These are phyloP conservation scores for Thomomys bottae DNA, from an alignment of 2,113 vertebrate genomes.

Conservation along the genomic window DNA sequence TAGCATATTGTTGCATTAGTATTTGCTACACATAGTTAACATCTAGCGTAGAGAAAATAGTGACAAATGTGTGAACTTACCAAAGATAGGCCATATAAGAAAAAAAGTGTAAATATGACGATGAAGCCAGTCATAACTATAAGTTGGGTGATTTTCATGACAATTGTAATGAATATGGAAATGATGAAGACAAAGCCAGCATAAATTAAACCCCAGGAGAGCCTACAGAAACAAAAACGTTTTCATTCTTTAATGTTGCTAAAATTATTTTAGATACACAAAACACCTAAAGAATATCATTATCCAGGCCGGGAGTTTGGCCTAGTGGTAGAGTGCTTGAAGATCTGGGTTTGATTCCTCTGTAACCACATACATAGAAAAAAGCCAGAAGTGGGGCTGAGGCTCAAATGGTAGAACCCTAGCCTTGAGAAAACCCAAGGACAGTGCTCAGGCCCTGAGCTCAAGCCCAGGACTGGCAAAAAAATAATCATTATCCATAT, in stretches of 20 bases:
- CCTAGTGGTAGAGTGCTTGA: no score
- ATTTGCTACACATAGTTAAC: neutral
- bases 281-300: neutral
- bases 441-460: no score
- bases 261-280: neutral
- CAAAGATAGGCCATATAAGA: slow-evolving; percentile 83
- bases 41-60: neutral
- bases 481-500: no score
- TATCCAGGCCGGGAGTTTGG: no score
- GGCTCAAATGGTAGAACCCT: no score
- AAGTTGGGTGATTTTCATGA: neutral
- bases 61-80: slow-evolving; percentile 76
- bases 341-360: no score
- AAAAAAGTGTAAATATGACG: slow-evolving; percentile 76
- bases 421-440: no score
- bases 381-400: no score
- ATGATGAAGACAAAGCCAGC: slow-evolving; percentile 68
- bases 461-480: no score
- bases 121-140: slow-evolving; percentile 80
- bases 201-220: slow-evolving; percentile 85
- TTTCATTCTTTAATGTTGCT: slow-evolving; percentile 28
- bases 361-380: no score
- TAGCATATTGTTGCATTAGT: neutral
- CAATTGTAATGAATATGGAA: slow-evolving; percentile 76
- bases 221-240: slow-evolving; percentile 76